Conservation (phyloP, 64 coral and sea anemone species). For the Stichodactyla mertensii region DNA sequence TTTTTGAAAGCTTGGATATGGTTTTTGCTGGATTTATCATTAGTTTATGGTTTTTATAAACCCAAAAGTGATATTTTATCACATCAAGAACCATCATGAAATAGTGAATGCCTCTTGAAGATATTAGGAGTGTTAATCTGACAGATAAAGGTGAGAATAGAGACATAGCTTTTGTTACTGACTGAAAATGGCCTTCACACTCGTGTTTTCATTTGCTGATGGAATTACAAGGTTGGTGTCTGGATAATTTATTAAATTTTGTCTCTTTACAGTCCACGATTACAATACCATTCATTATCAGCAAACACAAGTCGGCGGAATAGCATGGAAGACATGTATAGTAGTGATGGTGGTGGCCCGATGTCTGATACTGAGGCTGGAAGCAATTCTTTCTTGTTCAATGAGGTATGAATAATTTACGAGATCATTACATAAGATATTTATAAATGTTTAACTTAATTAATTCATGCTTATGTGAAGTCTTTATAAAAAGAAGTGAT, state of each 20-base stretch:
- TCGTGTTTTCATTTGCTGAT: not conserved
- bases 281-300: constrained; percentile 47
- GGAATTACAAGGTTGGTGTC: too few species aligned
- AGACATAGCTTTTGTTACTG: not conserved
- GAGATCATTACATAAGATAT: too few species aligned
- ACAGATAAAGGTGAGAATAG: not conserved
- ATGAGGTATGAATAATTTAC: constrained; percentile 23
- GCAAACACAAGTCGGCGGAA: constrained; percentile 79
- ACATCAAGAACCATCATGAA: not conserved
- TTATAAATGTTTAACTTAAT: too few species aligned
- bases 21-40: not conserved
- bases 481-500: too few species aligned
- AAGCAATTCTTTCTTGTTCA: constrained; percentile 40
- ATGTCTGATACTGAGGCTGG: constrained; percentile 78
- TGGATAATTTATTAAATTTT: not conserved
- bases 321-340: constrained; percentile 76
- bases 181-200: not conserved
- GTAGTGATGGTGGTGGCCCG: constrained; percentile 26
- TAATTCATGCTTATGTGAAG: too few species aligned
- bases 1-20: not conserved
- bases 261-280: constrained; percentile 44
- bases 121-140: not conserved
- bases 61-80: not conserved
- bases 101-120: not conserved
- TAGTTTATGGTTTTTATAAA: not conserved